Conservation (phyloP, 2,797 vertebrate genomes). For the Ispidina picta region DNA sequence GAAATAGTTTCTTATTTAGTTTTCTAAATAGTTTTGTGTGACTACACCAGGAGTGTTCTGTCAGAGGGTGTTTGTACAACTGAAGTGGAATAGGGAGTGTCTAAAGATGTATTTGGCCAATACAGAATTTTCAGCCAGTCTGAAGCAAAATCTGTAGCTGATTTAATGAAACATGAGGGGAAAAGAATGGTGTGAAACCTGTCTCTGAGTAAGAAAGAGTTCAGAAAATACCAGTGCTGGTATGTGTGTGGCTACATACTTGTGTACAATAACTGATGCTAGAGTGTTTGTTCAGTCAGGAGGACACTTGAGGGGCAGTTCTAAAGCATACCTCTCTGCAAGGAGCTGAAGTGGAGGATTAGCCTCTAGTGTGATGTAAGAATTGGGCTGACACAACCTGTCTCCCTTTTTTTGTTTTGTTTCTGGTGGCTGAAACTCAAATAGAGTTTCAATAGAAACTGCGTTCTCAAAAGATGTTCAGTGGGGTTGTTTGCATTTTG, state of each 20-base stretch:
- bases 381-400: not conserved
- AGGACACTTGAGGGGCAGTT: not conserved
- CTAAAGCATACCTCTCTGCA: not conserved
- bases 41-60: not conserved
- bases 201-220: not conserved
- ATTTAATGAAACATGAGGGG: not conserved
- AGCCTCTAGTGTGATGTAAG: not conserved
- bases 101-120: not conserved
- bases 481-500: not conserved
- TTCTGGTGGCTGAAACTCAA: not conserved
- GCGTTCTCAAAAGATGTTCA: not conserved
- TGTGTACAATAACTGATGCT: not conserved
- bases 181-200: slow-evolving; percentile 21
- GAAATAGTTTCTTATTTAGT: slow-evolving; percentile 14
- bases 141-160: not conserved
- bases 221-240: not conserved
- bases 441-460: not conserved
- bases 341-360: not conserved
- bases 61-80: not conserved
- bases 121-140: not conserved
- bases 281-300: slow-evolving; percentile 6
- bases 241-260: not conserved
- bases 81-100: slow-evolving; percentile 31
- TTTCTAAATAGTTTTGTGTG: not conserved
- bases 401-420: not conserved